phyloP scores from a whole-genome alignment of 2,797 vertebrate species.

The Darevskia mixta region DNA sequence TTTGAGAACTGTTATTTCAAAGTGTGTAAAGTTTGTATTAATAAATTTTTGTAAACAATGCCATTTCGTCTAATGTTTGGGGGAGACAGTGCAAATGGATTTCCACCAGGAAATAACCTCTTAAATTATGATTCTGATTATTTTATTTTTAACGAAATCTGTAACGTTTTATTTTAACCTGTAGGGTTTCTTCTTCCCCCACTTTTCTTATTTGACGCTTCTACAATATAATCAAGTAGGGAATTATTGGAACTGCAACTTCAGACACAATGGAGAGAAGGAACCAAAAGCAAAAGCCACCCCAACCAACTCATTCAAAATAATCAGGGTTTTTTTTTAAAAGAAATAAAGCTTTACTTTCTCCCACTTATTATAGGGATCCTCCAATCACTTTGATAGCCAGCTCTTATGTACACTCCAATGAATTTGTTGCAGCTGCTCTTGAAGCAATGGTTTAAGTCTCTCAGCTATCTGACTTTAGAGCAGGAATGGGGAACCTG shows the following conservation, averaged over 20 bases:
- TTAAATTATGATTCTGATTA: constrained; percentile 39
- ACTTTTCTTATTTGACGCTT: constrained; percentile 46
- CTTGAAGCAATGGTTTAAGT: not conserved
- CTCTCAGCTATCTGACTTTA: not conserved
- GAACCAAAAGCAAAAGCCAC: not conserved
- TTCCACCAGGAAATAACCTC: constrained; percentile 58
- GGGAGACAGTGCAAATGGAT: constrained; percentile 65
- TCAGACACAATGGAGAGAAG: not conserved
- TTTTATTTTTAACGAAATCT: constrained; percentile 34
- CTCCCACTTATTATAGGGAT: not conserved
- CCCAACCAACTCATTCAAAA: not conserved
- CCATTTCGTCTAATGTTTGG: constrained; percentile 94
- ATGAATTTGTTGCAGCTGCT: not conserved
- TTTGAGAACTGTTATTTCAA: constrained; percentile 94
- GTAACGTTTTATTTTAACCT: constrained; percentile 38
- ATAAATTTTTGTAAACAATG: constrained; percentile 99
- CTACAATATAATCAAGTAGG: constrained; percentile 47
- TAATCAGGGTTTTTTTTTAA: not conserved
- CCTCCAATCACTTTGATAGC: not conserved
- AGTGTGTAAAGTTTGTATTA: constrained; percentile 99
- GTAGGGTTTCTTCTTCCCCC: constrained; percentile 45
- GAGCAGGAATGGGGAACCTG: not conserved
- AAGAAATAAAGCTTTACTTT: not conserved
- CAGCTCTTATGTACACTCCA: not conserved
- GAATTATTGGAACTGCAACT: constrained; percentile 22